A percentile compares a stretch with the other conserved stretches of the same genome.
Evolutionary conservation across 2,888 invertebrate genomes (phyloP).

Genomic region (Petrolisthes cinctipes): DNA sequence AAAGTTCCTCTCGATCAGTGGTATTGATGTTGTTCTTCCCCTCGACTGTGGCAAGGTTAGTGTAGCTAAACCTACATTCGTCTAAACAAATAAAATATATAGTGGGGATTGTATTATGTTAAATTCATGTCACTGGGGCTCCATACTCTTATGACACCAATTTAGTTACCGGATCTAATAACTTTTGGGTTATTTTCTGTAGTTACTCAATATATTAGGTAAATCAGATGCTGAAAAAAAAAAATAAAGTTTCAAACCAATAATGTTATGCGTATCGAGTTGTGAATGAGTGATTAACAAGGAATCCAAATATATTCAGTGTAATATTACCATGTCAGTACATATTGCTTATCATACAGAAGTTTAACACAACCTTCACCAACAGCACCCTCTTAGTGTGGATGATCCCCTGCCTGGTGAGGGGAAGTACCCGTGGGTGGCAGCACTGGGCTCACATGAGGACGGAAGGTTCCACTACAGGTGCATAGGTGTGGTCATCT

Average conservation of each 20-base stretch:
- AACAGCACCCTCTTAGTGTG: slow-evolving; percentile 31
- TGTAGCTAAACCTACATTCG: background rate
- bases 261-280: too few species aligned
- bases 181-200: too few species aligned
- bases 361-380: too few species aligned
- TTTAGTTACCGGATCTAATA: too few species aligned
- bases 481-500: slow-evolving; percentile 44
- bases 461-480: slow-evolving; percentile 51
- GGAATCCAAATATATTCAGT: background rate
- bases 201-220: too few species aligned
- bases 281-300: too few species aligned
- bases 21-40: slow-evolving; percentile 37
- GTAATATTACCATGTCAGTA: background rate
- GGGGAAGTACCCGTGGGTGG: slow-evolving; percentile 30
- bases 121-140: too few species aligned
- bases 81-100: too few species aligned
- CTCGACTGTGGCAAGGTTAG: slow-evolving; percentile 48
- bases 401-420: background rate
- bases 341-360: background rate
- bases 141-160: too few species aligned
- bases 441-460: slow-evolving; percentile 46
- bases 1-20: slow-evolving; percentile 41
- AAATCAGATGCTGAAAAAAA: too few species aligned
- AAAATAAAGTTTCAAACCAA: too few species aligned
- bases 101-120: too few species aligned